Percentiles rank a stretch among this genome's conserved stretches.
phyloP scores from a whole-genome alignment of 2,797 vertebrate species.

The Pipistrellus nathusii region DNA sequence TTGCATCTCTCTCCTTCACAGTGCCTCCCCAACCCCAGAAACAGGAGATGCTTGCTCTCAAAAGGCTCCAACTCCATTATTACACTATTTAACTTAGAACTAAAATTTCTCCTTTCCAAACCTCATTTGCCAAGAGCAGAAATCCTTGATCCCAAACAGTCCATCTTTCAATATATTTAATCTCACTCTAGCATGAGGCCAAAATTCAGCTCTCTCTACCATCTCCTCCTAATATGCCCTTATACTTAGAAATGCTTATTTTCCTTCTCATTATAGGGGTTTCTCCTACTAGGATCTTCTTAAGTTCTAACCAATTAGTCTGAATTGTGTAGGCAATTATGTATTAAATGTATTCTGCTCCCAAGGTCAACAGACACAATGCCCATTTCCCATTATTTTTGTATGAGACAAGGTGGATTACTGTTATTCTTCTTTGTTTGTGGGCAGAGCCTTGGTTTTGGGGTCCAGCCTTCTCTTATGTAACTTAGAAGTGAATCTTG shows the following conservation, averaged over 20 bases:
- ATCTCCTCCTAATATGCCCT: neutral
- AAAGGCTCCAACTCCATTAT: conserved; percentile 30
- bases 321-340: neutral
- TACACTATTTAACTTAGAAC: conserved; percentile 59
- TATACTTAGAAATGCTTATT: conserved; percentile 22
- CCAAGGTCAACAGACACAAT: neutral
- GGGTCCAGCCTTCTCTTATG: neutral
- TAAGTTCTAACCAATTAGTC: neutral
- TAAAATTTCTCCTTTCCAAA: conserved; percentile 7
- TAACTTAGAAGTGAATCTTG: neutral
- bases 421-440: neutral
- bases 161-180: conserved; percentile 62
- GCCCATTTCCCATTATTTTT: neutral
- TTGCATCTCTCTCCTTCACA: conserved; percentile 64
- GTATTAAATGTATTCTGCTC: neutral
- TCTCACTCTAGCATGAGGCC: neutral
- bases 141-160: conserved; percentile 58
- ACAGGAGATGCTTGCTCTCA: conserved; percentile 52
- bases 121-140: conserved; percentile 55
- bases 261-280: neutral
- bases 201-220: neutral
- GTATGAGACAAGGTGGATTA: neutral
- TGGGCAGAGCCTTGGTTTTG: neutral
- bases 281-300: neutral
- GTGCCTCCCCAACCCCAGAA: conserved; percentile 45